These are phyloP conservation scores for Drosophila paulistorum DNA, from an alignment of 1,140 invertebrate genomes.

Conservation along the genomic window DNA sequence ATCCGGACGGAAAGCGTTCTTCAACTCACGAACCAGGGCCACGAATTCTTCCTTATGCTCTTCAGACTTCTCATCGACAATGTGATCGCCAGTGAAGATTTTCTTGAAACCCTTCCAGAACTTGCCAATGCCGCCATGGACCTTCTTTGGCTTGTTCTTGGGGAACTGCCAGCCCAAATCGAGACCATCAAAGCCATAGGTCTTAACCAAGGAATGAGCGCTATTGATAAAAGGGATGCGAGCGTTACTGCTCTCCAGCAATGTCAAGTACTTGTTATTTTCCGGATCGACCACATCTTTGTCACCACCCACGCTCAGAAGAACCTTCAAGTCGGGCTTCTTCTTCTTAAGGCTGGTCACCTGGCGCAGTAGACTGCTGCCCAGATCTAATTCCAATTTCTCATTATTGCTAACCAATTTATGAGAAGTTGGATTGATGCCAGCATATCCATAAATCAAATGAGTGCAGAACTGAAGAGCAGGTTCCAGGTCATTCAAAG, in stretches of 20 bases:
- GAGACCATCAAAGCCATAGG: constrained; percentile 93
- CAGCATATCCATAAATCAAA: constrained; percentile 93
- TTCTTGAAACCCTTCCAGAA: constrained; percentile 90
- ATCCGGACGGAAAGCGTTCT: constrained; percentile 87
- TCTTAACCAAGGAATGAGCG: constrained; percentile 87
- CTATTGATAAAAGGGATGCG: constrained; percentile 91
- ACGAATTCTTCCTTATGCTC: constrained; percentile 91
- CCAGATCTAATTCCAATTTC: constrained; percentile 87
- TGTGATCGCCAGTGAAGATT: constrained; percentile 87
- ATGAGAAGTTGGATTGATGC: constrained; percentile 88
- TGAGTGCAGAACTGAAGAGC: constrained; percentile 92
- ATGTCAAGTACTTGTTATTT: constrained; percentile 73
- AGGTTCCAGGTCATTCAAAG: constrained; percentile 88
- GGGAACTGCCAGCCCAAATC: constrained; percentile 94
- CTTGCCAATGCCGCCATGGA: constrained; percentile 86
- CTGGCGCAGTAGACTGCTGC: constrained; percentile 88
- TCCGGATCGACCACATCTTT: constrained; percentile 86
- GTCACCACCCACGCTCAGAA: constrained; percentile 90
- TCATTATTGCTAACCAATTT: constrained; percentile 88
- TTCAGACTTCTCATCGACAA: constrained; percentile 89
- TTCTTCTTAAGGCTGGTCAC: constrained; percentile 88
- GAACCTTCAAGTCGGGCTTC: constrained; percentile 89
- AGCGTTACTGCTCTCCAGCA: constrained; percentile 88
- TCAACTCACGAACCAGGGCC: constrained; percentile 89
- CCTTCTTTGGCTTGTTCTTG: constrained; percentile 89